These are phyloP conservation scores for Coremacera marginata DNA, from an alignment of 2,888 invertebrate genomes.

Conservation along the genomic window DNA sequence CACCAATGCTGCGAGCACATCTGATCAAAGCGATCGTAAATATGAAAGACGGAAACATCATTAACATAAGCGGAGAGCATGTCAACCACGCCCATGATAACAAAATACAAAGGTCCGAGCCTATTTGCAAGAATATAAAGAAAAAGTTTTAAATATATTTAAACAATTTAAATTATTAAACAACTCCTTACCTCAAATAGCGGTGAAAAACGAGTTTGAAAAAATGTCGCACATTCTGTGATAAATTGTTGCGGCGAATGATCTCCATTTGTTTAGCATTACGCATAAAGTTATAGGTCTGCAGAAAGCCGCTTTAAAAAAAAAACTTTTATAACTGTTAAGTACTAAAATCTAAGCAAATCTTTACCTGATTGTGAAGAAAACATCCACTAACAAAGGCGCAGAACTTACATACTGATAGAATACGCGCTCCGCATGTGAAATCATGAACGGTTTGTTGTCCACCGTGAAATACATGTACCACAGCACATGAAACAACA, in stretches of 20 bases:
- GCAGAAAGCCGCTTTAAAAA: constrained; percentile 63
- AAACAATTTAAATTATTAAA: too few species aligned
- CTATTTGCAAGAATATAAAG: constrained; percentile 46
- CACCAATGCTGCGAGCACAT: constrained; percentile 68
- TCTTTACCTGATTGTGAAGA: constrained; percentile 67
- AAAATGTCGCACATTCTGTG: constrained; percentile 60
- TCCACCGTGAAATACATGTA: constrained; percentile 68
- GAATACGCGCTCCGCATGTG: constrained; percentile 64
- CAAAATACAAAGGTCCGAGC: constrained; percentile 65
- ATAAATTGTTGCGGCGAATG: constrained; percentile 57
- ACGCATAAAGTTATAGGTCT: constrained; percentile 65
- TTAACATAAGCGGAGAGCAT: constrained; percentile 64
- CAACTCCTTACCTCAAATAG: constrained; percentile 58
- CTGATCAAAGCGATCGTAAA: constrained; percentile 67
- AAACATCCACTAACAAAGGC: constrained; percentile 67
- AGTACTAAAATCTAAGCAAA: background rate
- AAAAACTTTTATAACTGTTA: background rate
- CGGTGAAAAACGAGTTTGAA: constrained; percentile 64
- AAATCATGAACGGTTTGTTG: constrained; percentile 66
- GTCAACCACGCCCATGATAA: constrained; percentile 64
- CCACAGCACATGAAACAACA: constrained; percentile 68
- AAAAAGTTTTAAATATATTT: background rate
- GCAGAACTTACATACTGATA: constrained; percentile 68
- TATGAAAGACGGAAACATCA: constrained; percentile 67
- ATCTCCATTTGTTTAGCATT: constrained; percentile 58